These are phyloP conservation scores for Plecturocebus donacophilus DNA, from an alignment of 2,113 vertebrate genomes.

Conservation along the genomic window DNA sequence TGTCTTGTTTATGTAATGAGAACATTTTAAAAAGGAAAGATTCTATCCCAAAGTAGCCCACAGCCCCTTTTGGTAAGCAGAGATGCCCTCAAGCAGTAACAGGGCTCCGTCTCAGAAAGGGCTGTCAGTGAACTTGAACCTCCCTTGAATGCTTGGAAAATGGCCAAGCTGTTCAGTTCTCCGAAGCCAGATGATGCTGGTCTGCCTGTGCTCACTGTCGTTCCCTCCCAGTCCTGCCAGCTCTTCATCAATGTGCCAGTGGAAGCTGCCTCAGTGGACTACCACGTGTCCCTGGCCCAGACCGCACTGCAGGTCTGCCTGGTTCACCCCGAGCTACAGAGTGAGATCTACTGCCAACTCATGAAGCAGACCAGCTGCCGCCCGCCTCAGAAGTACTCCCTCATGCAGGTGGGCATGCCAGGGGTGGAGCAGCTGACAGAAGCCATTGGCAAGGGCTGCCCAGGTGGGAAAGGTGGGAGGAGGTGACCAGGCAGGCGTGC, in stretches of 20 bases:
- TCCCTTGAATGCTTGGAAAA: not conserved
- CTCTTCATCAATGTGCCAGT: conserved; percentile 98
- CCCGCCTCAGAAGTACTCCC: conserved; percentile 90
- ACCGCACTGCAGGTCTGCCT: conserved; percentile 97
- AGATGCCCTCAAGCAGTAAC: not conserved
- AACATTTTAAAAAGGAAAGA: not conserved
- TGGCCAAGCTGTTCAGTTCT: not conserved
- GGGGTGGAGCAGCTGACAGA: not conserved
- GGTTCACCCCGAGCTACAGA: conserved; percentile 96
- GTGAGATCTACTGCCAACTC: conserved; percentile 98
- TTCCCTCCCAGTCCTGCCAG: conserved; percentile 92
- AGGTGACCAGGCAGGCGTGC: not conserved
- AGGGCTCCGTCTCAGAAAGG: not conserved
- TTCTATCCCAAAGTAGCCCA: not conserved
- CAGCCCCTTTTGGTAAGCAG: not conserved
- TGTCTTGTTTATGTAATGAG: not conserved
- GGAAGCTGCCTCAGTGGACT: conserved; percentile 97
- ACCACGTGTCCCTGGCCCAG: conserved; percentile 98
- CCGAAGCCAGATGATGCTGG: not conserved
- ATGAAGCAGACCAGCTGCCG: conserved; percentile 95
- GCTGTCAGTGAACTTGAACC: not conserved
- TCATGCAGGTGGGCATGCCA: conserved; percentile 89
- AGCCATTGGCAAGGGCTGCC: not conserved
- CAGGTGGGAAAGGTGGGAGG: not conserved
- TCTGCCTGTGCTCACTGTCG: not conserved